A percentile compares a stretch with the other conserved stretches of the same genome.
Evolutionary conservation across 1,140 invertebrate genomes (phyloP).

Genomic region (Nasonia longicornis): DNA sequence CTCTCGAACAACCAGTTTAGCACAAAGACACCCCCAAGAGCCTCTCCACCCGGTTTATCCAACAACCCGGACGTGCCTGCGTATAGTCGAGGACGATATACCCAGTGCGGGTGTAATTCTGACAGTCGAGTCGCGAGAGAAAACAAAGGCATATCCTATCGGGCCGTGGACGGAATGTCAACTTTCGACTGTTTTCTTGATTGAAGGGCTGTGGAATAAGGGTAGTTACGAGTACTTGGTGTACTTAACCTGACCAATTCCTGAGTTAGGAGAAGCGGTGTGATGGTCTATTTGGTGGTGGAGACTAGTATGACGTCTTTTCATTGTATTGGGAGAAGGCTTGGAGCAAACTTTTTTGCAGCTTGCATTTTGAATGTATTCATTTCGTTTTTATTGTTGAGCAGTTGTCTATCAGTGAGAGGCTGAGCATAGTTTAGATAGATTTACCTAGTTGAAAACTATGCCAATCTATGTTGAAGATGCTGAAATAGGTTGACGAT

Average conservation of each 20-base stretch:
- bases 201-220: not conserved
- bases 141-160: not conserved
- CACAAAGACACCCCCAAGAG: no score
- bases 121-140: not conserved
- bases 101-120: no score
- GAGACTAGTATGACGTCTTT: not conserved
- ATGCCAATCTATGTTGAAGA: slow-evolving; percentile 24
- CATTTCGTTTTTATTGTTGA: not conserved
- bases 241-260: not conserved
- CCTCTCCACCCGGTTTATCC: not conserved
- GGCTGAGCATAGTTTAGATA: not conserved
- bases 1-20: not conserved
- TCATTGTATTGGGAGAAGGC: not conserved
- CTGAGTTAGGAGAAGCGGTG: not conserved
- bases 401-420: not conserved
- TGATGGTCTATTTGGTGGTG: not conserved
- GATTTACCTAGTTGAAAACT: not conserved
- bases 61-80: no score
- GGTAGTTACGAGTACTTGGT: no score
- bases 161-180: not conserved
- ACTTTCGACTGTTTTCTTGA: not conserved
- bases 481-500: slow-evolving; percentile 38
- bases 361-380: not conserved
- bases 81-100: not conserved
- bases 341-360: not conserved